These are phyloP conservation scores for Cyanoderma ruficeps DNA, from an alignment of 2,113 vertebrate genomes.

Conservation along the genomic window DNA sequence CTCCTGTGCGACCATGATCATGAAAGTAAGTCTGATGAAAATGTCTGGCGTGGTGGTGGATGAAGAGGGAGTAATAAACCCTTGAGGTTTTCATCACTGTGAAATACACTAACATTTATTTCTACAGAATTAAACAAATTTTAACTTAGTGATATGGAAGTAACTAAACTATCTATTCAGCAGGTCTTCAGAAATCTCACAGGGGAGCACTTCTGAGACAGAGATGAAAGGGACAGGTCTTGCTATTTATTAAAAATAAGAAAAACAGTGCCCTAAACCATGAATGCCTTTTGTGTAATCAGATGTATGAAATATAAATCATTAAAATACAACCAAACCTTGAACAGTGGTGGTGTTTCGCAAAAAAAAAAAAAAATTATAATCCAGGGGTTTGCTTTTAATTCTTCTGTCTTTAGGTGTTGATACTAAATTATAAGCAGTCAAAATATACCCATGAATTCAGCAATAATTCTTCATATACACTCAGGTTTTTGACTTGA, in stretches of 20 bases:
- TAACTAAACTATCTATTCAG: not conserved
- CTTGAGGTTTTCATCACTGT: constrained; percentile 1
- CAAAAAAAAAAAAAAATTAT: not conserved
- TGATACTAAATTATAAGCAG: not conserved
- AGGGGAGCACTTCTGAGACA: not conserved
- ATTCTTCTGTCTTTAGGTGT: not conserved
- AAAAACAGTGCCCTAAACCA: not conserved
- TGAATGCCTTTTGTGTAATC: constrained; percentile 4
- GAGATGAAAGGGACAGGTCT: not conserved
- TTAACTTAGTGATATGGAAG: not conserved
- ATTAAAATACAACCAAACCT: constrained; percentile 1
- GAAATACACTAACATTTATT: not conserved
- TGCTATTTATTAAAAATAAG: not conserved
- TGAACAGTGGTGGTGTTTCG: not conserved
- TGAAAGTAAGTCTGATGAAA: not conserved
- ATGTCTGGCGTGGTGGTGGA: not conserved
- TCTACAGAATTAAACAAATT: not conserved
- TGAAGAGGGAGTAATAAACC: not conserved
- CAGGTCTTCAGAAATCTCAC: not conserved
- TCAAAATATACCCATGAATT: not conserved
- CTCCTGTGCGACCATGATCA: not conserved
- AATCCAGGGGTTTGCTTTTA: not conserved
- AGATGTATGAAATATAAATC: not conserved
- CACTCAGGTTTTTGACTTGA: not conserved
- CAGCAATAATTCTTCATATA: constrained; percentile 15